Evolutionary conservation across 2,113 vertebrate genomes (phyloP).

Genomic region (Cephalophus harveyi): DNA sequence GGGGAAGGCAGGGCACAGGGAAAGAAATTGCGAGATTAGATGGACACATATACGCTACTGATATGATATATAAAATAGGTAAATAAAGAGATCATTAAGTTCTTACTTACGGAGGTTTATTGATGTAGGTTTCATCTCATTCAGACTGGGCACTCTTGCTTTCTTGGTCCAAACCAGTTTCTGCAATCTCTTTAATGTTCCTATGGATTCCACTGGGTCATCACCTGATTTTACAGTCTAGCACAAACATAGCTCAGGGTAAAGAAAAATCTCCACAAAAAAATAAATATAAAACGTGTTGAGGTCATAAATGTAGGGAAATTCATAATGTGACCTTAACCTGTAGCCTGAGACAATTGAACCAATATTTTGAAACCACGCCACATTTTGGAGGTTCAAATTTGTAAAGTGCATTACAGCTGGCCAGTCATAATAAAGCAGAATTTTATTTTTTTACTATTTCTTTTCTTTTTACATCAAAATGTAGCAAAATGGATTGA

Average conservation of each 20-base stretch:
- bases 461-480: background rate
- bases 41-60: background rate
- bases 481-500: background rate
- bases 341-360: background rate
- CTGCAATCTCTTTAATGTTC: constrained; percentile 84
- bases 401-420: background rate
- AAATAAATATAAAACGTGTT: constrained; percentile 3
- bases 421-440: background rate
- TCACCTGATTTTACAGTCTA: constrained; percentile 78
- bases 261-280: constrained; percentile 38
- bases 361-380: constrained; percentile 1
- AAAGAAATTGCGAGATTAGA: background rate
- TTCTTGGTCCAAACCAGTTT: constrained; percentile 84
- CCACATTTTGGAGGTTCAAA: background rate
- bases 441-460: background rate
- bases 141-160: constrained; percentile 57
- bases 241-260: constrained; percentile 43
- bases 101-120: constrained; percentile 77
- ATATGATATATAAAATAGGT: background rate
- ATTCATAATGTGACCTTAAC: constrained; percentile 22
- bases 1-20: background rate
- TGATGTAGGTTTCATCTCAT: constrained; percentile 77
- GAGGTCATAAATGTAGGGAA: constrained; percentile 16
- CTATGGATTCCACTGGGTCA: constrained; percentile 75
- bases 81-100: background rate